Conservation (phyloP, 2,888 invertebrate genomes). For the Cinara cedri region DNA sequence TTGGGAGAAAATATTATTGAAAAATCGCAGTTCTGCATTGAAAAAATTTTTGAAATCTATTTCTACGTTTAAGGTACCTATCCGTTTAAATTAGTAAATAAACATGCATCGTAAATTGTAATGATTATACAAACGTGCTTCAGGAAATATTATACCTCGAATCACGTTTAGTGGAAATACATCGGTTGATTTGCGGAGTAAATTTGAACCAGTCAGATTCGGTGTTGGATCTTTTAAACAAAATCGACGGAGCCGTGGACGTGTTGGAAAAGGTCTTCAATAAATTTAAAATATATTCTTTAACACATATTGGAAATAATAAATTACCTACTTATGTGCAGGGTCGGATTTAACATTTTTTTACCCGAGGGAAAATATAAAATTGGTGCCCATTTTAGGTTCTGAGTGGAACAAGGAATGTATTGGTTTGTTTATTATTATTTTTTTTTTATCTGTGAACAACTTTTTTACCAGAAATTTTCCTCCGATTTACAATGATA, state of each 20-base stretch:
- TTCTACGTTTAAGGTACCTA: slow-evolving; percentile 23
- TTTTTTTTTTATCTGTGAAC: too few relatives aligned
- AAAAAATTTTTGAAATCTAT: background rate
- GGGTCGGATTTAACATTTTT: too few relatives aligned
- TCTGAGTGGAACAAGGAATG: too few relatives aligned
- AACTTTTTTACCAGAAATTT: too few relatives aligned
- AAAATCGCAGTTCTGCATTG: background rate
- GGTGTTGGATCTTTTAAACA: slow-evolving; percentile 4
- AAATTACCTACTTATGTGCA: too few relatives aligned
- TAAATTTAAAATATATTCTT: too few relatives aligned
- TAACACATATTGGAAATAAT: too few relatives aligned
- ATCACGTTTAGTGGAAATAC: slow-evolving; percentile 9
- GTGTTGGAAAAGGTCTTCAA: slow-evolving; percentile 36
- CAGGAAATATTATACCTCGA: slow-evolving; percentile 22
- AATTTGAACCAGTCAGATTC: slow-evolving; percentile 15
- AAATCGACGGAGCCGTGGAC: background rate
- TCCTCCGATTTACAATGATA: too few relatives aligned
- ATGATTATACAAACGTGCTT: background rate
- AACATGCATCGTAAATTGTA: background rate
- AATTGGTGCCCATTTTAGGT: too few relatives aligned
- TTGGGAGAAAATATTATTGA: slow-evolving; percentile 32
- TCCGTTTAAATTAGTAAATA: too few relatives aligned
- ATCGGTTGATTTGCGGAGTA: background rate
- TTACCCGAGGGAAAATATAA: too few relatives aligned
- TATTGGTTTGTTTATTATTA: too few relatives aligned